These are phyloP conservation scores for Geodia barretti DNA, from an alignment of 37 sponge, comb jelly and placozoan species.

Conservation along the genomic window DNA sequence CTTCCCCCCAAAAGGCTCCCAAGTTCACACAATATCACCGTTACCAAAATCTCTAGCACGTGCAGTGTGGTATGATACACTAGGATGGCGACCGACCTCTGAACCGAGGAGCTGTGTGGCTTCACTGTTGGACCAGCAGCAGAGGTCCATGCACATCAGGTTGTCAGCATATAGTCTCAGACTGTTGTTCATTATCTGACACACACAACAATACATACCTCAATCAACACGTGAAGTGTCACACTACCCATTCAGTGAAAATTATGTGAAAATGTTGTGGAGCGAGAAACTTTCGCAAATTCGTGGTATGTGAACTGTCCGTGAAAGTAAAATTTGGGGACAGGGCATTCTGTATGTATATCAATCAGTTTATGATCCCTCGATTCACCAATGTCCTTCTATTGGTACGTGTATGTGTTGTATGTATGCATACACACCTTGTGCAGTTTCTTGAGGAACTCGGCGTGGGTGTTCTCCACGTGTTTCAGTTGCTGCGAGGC, in stretches of 20 bases:
- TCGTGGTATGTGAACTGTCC: not conserved
- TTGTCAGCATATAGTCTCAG: constrained; percentile 79
- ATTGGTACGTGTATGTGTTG: too few species aligned
- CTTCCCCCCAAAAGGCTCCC: too few species aligned
- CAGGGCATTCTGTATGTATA: too few species aligned
- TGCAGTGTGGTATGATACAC: too few species aligned
- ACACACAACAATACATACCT: too few species aligned
- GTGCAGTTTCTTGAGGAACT: constrained; percentile 64
- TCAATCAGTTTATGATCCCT: too few species aligned
- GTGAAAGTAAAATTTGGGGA: too few species aligned
- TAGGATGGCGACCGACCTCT: not conserved
- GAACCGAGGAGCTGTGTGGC: constrained; percentile 31
- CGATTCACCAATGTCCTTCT: too few species aligned
- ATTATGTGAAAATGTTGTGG: too few species aligned
- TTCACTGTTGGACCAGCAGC: constrained; percentile 50
- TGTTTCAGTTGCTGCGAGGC: constrained; percentile 30
- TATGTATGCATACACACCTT: too few species aligned
- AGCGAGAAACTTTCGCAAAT: not conserved
- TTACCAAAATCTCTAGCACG: not conserved
- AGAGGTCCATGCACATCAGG: constrained; percentile 79
- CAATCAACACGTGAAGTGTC: too few species aligned
- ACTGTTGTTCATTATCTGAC: constrained; percentile 35
- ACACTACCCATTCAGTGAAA: too few species aligned
- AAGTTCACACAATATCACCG: not conserved
- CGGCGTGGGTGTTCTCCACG: constrained; percentile 28